phyloP scores from a whole-genome alignment of 2,113 vertebrate genomes.

The Pteropus alecto region DNA sequence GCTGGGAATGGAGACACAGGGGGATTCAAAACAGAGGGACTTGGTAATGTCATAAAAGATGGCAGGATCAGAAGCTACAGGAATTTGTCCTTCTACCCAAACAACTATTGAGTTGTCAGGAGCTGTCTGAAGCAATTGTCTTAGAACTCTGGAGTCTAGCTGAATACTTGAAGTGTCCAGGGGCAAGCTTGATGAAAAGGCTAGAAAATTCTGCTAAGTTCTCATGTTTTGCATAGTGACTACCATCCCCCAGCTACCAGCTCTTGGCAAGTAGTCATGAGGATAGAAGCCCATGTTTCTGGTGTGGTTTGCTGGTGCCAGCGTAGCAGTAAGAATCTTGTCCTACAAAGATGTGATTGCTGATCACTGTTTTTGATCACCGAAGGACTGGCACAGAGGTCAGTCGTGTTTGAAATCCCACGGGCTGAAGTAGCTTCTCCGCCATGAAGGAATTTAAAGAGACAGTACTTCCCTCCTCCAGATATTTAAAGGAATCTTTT shows the following conservation, averaged over 20 bases:
- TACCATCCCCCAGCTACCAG: neutral
- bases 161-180: neutral
- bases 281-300: neutral
- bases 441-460: neutral
- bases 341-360: neutral
- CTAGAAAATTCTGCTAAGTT: neutral
- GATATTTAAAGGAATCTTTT: neutral
- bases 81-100: neutral
- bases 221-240: neutral
- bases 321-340: neutral
- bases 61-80: neutral
- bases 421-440: neutral
- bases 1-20: neutral
- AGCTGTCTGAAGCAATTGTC: neutral
- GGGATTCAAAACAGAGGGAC: neutral
- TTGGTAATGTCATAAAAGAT: neutral
- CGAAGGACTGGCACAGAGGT: neutral
- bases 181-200: neutral
- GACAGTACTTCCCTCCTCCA: neutral
- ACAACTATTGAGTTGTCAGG: neutral
- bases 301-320: neutral
- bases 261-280: neutral
- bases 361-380: neutral
- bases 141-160: neutral
- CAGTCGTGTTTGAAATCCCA: neutral